Evolutionary conservation across 2,113 vertebrate species (phyloP).

Genomic region (Pomatorhinus ruficollis): DNA sequence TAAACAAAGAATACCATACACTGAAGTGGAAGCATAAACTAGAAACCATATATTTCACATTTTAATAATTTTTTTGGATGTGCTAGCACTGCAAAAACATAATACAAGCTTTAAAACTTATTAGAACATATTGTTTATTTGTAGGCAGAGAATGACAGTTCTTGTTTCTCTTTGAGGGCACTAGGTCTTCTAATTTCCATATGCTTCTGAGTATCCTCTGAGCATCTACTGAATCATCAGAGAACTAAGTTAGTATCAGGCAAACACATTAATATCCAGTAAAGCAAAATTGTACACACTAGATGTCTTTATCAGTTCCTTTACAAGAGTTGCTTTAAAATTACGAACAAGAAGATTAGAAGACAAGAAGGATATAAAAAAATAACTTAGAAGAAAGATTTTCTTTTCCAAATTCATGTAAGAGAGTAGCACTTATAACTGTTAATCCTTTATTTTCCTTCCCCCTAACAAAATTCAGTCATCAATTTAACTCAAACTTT

Average conservation of each 20-base stretch:
- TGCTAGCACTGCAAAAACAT: background rate
- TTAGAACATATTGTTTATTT: background rate
- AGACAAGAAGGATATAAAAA: background rate
- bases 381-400: background rate
- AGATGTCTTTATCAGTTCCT: background rate
- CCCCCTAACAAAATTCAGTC: background rate
- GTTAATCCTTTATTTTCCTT: constrained; percentile 17
- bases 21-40: background rate
- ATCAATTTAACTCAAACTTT: constrained; percentile 20
- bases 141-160: background rate
- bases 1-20: background rate
- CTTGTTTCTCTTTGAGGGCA: background rate
- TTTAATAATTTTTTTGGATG: background rate
- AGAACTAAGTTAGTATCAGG: background rate
- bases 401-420: background rate
- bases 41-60: background rate
- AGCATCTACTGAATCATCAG: background rate
- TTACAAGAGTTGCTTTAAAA: background rate
- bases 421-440: background rate
- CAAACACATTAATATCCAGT: background rate
- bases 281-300: background rate
- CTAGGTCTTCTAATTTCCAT: background rate
- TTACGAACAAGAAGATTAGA: background rate
- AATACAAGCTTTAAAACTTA: background rate
- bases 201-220: background rate